A percentile compares a stretch with the other conserved stretches of the same genome.
Evolutionary conservation across 1,140 invertebrate species (phyloP).

Genomic region (Atopsyche davidsoni): DNA sequence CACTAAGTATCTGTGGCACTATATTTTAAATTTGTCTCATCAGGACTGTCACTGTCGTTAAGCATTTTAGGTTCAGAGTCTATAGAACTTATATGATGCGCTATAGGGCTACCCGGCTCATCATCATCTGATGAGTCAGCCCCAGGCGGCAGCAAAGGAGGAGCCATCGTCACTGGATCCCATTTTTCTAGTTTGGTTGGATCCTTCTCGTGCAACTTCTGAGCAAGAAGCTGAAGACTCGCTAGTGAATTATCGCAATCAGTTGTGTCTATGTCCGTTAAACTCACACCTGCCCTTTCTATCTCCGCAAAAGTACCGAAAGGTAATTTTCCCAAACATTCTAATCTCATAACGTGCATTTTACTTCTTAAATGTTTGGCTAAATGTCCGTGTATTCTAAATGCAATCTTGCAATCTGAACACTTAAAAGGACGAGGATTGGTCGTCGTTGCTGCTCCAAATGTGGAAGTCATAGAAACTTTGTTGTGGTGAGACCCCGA

Average conservation of each 20-base stretch:
- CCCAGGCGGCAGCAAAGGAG: conserved; percentile 30
- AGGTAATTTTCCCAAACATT: conserved; percentile 86
- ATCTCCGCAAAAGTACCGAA: conserved; percentile 95
- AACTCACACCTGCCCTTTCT: conserved; percentile 80
- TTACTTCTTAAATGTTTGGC: conserved; percentile 95
- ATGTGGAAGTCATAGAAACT: conserved; percentile 80
- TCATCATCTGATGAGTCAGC: conserved; percentile 44
- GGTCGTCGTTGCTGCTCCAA: conserved; percentile 74
- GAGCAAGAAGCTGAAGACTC: conserved; percentile 71
- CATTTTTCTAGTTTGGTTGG: conserved; percentile 63
- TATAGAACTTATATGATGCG: conserved; percentile 34
- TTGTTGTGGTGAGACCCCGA: conserved; percentile 88
- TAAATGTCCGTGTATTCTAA: conserved; percentile 92
- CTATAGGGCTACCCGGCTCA: conserved; percentile 33
- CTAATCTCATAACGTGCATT: conserved; percentile 93
- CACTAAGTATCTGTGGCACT: conserved; percentile 53
- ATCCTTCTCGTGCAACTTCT: conserved; percentile 77
- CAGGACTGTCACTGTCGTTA: conserved; percentile 41
- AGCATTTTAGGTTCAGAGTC: conserved; percentile 41
- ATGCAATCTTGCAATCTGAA: conserved; percentile 91
- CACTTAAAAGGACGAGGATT: conserved; percentile 94
- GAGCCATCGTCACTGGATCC: conserved; percentile 39
- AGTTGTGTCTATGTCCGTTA: conserved; percentile 89
- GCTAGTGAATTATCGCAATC: conserved; percentile 90
- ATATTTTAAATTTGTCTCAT: conserved; percentile 45